Evolutionary conservation across 2,888 invertebrate species (phyloP).

Genomic region (Cheilosia scutellata): DNA sequence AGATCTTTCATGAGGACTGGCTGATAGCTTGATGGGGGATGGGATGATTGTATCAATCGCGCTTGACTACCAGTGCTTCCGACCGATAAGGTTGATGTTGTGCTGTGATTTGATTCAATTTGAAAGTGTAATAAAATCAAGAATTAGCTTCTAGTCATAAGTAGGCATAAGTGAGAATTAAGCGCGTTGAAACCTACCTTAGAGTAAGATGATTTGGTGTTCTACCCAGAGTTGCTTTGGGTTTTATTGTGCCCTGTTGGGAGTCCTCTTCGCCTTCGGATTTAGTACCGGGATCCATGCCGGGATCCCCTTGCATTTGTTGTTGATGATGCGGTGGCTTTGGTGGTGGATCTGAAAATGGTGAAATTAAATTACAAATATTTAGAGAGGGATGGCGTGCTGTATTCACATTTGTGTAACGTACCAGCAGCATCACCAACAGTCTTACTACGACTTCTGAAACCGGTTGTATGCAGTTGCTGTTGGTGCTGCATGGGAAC

Average conservation of each 20-base stretch:
- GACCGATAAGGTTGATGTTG: constrained; percentile 96
- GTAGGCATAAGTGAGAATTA: background rate
- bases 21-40: constrained; percentile 96
- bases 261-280: constrained; percentile 95
- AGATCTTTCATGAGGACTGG: constrained; percentile 94
- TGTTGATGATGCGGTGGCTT: constrained; percentile 84
- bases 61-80: constrained; percentile 97
- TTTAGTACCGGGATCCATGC: constrained; percentile 90
- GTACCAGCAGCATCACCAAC: constrained; percentile 92
- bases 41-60: constrained; percentile 96
- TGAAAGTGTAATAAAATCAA: constrained; percentile 49
- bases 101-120: constrained; percentile 85
- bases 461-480: constrained; percentile 83
- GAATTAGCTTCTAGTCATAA: constrained; percentile 48
- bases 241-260: constrained; percentile 88
- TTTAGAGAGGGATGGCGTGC: background rate
- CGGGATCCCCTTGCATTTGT: constrained; percentile 84
- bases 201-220: constrained; percentile 97
- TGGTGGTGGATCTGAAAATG: constrained; percentile 76
- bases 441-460: constrained; percentile 95
- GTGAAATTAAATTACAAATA: background rate
- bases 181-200: constrained; percentile 85
- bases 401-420: constrained; percentile 65
- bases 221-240: constrained; percentile 90
- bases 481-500: constrained; percentile 83